Conservation (phyloP, 1,140 invertebrate species). For the Caenorhabditis brenneri region DNA sequence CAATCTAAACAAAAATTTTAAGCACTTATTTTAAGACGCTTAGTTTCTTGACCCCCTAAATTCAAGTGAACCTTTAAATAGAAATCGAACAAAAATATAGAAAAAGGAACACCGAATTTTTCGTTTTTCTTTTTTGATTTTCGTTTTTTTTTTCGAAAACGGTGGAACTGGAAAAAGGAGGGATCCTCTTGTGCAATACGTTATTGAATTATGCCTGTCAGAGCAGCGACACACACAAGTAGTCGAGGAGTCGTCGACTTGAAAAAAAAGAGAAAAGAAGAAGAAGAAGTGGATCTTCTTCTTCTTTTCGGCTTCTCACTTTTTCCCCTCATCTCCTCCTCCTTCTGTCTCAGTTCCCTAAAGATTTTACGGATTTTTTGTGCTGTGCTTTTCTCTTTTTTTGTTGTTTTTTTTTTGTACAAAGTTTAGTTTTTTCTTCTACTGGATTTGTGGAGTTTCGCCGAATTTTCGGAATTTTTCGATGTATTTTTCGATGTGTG, state of each 20-base stretch:
- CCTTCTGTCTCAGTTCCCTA: constrained; percentile 11
- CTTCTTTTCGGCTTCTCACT: constrained; percentile 29
- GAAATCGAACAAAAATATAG: too few species aligned
- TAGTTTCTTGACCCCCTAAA: too few species aligned
- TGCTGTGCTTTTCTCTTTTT: background rate
- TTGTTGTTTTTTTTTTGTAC: background rate
- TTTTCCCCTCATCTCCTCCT: background rate
- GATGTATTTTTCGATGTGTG: background rate
- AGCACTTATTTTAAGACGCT: too few species aligned
- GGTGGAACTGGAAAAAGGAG: background rate
- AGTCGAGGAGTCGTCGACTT: constrained; percentile 10
- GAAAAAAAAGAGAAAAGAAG: background rate
- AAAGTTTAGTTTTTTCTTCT: background rate
- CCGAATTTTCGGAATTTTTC: too few species aligned
- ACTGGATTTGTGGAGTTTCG: too few species aligned
- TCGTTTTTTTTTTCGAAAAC: too few species aligned
- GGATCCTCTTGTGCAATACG: constrained; percentile 40
- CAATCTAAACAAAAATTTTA: too few species aligned
- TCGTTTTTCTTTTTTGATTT: too few species aligned
- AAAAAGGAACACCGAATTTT: too few species aligned
- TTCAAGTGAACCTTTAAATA: too few species aligned
- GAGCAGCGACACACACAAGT: constrained; percentile 16
- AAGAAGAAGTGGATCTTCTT: constrained; percentile 31
- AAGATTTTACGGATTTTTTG: background rate
- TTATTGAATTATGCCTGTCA: constrained; percentile 42